phyloP scores from a whole-genome alignment of 2,797 vertebrate species.

The Fratercula arctica region DNA sequence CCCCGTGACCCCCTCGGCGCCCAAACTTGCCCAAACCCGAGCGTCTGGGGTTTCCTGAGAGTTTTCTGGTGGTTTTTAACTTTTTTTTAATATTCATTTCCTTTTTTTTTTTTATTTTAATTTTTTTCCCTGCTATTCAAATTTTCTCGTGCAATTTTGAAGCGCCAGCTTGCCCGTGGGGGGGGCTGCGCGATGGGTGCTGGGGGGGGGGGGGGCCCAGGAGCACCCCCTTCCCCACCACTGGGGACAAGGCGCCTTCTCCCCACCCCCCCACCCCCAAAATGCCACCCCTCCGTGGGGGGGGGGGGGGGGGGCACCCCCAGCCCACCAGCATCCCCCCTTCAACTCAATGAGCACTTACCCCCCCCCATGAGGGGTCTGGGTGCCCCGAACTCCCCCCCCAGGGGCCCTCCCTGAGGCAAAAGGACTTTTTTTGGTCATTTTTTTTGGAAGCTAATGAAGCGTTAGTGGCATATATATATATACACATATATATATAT shows the following conservation, averaged over 20 bases:
- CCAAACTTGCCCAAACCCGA: neutral
- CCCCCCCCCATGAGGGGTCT: neutral
- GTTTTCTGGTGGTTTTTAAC: neutral
- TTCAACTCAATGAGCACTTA: constrained; percentile 62
- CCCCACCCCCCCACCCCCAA: neutral
- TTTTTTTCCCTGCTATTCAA: no score
- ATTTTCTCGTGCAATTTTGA: neutral
- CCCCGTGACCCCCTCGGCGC: neutral
- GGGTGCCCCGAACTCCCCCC: neutral
- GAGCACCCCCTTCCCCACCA: neutral
- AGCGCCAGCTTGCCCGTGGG: neutral
- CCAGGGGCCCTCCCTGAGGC: constrained; percentile 18
- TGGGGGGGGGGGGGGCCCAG: no score
- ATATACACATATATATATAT: neutral
- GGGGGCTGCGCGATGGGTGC: no score
- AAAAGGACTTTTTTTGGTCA: neutral
- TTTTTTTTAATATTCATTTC: neutral
- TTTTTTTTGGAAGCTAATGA: constrained; percentile 21
- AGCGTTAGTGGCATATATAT: neutral
- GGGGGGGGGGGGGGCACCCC: neutral
- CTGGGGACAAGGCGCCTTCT: neutral
- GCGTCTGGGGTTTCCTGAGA: neutral
- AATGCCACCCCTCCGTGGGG: neutral
- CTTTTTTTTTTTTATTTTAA: neutral
- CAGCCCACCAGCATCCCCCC: neutral